Evolutionary conservation across 2,113 vertebrate species (phyloP), one percentile per base, ranked within the genome.

Genomic region (Eretmodus cyanostictus): DNA sequence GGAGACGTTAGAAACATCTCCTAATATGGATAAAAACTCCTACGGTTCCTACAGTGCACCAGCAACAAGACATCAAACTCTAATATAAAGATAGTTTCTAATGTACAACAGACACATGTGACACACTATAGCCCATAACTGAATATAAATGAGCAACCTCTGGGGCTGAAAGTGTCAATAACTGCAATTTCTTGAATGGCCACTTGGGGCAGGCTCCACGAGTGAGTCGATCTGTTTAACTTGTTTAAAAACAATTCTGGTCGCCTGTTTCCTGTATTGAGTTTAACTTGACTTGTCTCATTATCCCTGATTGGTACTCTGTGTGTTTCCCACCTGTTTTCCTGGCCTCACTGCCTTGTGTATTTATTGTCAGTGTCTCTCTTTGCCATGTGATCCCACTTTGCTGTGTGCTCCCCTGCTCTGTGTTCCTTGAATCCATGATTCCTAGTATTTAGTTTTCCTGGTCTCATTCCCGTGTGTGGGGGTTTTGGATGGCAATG

Each of bases 41-140:
- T 22, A 22, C 22, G 10, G 53, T 22, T 54, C n/a, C 53, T 22
- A 6, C n/a, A 54, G 53, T 24, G 53, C n/a, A 22, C 7, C 4
- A 49, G 16, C 47, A 17, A 49, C 6, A 8, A 17, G 47, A 49
- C 47, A 1, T 17, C 4, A 13, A 49, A 49, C 16, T 17, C 47
- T 47, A 47, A 47, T 17, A 49, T 49, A 45, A 45, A 45, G 42
- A 47, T 45, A 14, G 42, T 45, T 16, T 47, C 3, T 47, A 16
- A 16, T 47, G 6, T 47, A 16, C 45, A 16, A 16, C 42, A 16
- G 42, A 45, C 42, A 45, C 42, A 7, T 45, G 42, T 31, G 31
- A 7, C 31, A 66, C 31, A 36, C 0, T n/a, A 36, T n/a, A 8
- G 61, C 10, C 61, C 6, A 66, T 36, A 36, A n/a, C 31, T 0